These are phyloP conservation scores for Xestia xanthographa DNA, from an alignment of 2,888 invertebrate species.

Conservation along the genomic window DNA sequence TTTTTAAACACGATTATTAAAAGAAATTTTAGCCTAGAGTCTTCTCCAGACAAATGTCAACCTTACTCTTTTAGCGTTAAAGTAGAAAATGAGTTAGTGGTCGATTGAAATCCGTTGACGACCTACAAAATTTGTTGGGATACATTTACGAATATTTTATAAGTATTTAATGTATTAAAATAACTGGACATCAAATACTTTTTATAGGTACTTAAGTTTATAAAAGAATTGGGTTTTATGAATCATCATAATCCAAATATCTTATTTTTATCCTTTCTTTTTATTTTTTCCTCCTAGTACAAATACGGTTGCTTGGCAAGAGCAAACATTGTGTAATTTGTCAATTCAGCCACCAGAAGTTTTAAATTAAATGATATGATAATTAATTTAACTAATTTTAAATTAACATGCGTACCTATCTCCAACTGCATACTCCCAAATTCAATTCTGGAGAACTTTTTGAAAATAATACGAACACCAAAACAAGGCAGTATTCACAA, in stretches of 20 bases:
- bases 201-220: conserved; percentile 21
- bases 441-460: neutral
- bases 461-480: neutral
- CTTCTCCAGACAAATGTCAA: conserved; percentile 56
- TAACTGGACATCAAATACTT: conserved; percentile 39
- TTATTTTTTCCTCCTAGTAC: neutral
- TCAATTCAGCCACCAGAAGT: neutral
- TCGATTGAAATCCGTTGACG: conserved; percentile 24
- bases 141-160: conserved; percentile 45
- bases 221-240: conserved; percentile 23
- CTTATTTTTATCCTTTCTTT: neutral
- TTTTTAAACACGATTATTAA: conserved; percentile 73
- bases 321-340: neutral
- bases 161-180: conserved; percentile 46
- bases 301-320: neutral
- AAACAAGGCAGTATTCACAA: neutral
- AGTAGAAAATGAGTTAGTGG: conserved; percentile 15
- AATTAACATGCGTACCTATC: too few relatives aligned
- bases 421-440: neutral
- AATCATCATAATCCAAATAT: neutral
- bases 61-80: conserved; percentile 28
- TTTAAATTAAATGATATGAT: too few relatives aligned
- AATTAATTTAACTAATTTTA: too few relatives aligned
- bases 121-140: conserved; percentile 59
- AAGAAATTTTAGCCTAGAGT: conserved; percentile 60